Evolutionary conservation across 1,140 invertebrate genomes (phyloP).

Genomic region (Brachystomella parvula): DNA sequence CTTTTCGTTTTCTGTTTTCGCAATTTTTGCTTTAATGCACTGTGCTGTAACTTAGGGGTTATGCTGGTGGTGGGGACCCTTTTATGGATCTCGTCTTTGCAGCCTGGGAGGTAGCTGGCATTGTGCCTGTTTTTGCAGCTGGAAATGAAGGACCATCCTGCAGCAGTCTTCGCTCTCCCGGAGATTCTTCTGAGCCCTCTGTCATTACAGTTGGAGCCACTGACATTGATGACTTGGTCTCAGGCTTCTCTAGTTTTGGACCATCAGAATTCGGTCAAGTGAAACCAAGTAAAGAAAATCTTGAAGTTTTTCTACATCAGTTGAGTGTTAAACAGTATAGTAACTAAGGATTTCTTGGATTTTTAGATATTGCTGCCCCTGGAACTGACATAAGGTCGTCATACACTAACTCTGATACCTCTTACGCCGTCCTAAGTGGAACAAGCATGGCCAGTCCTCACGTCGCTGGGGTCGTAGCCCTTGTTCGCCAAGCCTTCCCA

Average conservation of each 20-base stretch:
- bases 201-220: slow-evolving; percentile 16
- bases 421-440: slow-evolving; percentile 4
- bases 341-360: neutral
- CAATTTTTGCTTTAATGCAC: too few relatives aligned
- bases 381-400: slow-evolving; percentile 13
- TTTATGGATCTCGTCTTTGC: too few relatives aligned
- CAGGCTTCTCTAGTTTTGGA: neutral
- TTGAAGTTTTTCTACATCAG: too few relatives aligned
- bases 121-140: slow-evolving; percentile 15
- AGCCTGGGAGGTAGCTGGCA: slow-evolving; percentile 6
- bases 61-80: too few relatives aligned
- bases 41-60: neutral
- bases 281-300: slow-evolving; percentile 6
- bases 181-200: neutral
- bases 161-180: slow-evolving; percentile 10
- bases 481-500: too few relatives aligned
- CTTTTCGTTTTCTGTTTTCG: neutral
- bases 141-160: slow-evolving; percentile 13
- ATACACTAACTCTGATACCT: neutral
- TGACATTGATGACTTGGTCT: neutral
- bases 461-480: slow-evolving; percentile 14
- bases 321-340: neutral
- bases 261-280: neutral
- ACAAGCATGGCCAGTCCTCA: slow-evolving; percentile 18
- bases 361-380: slow-evolving; percentile 15